phyloP scores from a whole-genome alignment of 2,113 vertebrate species.

The Amblyornis subalaris region DNA sequence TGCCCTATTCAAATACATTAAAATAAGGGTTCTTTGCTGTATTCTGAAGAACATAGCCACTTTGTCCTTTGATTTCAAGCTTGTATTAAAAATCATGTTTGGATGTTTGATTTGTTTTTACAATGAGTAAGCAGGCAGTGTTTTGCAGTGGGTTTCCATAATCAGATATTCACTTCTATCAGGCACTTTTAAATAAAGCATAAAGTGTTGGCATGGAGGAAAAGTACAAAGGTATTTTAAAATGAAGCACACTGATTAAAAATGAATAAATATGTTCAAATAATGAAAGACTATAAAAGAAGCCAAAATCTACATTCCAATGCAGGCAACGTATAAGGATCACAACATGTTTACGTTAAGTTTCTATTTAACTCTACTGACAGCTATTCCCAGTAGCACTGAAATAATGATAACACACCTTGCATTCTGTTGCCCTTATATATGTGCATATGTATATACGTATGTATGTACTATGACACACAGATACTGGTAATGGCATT shows the following conservation, averaged over 20 bases:
- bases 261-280: constrained; percentile 43
- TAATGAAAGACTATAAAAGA: constrained; percentile 8
- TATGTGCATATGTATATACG: neutral
- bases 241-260: constrained; percentile 30
- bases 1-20: constrained; percentile 5
- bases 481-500: neutral
- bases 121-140: neutral
- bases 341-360: neutral
- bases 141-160: constrained; percentile 17
- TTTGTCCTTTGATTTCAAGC: constrained; percentile 28
- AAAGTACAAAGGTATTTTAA: constrained; percentile 20
- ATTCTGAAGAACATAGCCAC: neutral
- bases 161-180: constrained; percentile 27
- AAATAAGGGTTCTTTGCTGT: constrained; percentile 4
- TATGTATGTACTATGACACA: neutral
- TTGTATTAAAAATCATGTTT: constrained; percentile 41
- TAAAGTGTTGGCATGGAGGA: neutral
- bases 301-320: neutral
- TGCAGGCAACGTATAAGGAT: neutral
- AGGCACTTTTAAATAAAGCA: constrained; percentile 34
- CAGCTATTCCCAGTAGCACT: neutral
- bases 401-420: neutral
- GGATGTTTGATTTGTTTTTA: constrained; percentile 36
- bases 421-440: neutral
- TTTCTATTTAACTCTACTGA: neutral